These are phyloP conservation scores for Protaetia brevitarsis DNA, from an alignment of 1,140 invertebrate genomes.

Conservation along the genomic window DNA sequence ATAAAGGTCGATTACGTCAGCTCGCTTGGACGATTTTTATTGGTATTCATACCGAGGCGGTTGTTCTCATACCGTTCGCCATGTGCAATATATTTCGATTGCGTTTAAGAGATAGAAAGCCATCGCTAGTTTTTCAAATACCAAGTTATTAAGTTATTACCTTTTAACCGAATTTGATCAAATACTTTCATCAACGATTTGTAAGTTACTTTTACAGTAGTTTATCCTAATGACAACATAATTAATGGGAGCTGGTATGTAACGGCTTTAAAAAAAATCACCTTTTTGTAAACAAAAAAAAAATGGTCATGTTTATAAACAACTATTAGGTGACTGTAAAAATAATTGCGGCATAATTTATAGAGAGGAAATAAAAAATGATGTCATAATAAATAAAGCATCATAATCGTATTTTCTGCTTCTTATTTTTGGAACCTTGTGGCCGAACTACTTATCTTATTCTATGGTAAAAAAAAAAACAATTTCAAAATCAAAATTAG, in stretches of 20 bases:
- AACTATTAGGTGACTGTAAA: too few relatives aligned
- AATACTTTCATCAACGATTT: not conserved
- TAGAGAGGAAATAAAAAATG: too few relatives aligned
- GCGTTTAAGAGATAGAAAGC: not conserved
- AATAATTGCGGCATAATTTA: too few relatives aligned
- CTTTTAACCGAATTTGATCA: not conserved
- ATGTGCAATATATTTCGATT: not conserved
- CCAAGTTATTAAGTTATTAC: not conserved
- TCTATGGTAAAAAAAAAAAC: too few relatives aligned
- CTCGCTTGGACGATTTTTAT: constrained; percentile 16
- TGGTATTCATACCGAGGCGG: not conserved
- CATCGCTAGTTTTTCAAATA: not conserved
- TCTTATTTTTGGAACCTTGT: too few relatives aligned
- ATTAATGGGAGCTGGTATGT: not conserved
- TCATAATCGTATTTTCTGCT: too few relatives aligned
- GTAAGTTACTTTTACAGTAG: not conserved
- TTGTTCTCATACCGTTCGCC: not conserved
- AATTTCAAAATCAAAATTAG: too few relatives aligned
- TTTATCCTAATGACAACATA: not conserved
- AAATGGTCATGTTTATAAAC: too few relatives aligned
- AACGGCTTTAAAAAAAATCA: not conserved
- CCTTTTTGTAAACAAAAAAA: constrained; percentile 9
- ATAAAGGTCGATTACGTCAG: constrained; percentile 24
- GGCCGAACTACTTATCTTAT: too few relatives aligned
- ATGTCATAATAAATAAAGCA: too few relatives aligned